Percentiles rank a stretch among this genome's conserved stretches.
phyloP scores from a whole-genome alignment of 2,797 vertebrate species.

The Harpagifer antarcticus region DNA sequence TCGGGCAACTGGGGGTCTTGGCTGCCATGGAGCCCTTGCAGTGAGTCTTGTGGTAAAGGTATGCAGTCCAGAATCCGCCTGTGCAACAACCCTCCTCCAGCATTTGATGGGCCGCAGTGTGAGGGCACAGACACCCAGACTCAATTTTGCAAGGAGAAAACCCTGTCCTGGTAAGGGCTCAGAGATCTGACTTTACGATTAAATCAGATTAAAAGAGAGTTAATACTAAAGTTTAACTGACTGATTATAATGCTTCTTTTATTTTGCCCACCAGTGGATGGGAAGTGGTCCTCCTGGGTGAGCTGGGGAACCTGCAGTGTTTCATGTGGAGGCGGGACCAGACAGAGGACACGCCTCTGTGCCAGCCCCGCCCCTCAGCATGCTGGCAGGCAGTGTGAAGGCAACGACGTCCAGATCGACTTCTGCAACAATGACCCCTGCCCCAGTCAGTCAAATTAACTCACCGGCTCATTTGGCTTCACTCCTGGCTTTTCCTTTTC shows the following conservation, averaged over 20 bases:
- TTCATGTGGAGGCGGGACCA: constrained; percentile 94
- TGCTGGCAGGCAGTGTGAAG: constrained; percentile 92
- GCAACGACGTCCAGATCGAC: constrained; percentile 90
- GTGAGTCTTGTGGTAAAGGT: constrained; percentile 92
- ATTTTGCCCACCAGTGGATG: constrained; percentile 86
- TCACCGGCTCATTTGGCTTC: not conserved
- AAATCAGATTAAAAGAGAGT: not conserved
- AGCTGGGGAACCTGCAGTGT: constrained; percentile 93
- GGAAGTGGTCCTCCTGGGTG: constrained; percentile 94
- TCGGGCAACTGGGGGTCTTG: constrained; percentile 92
- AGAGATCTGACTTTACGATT: not conserved
- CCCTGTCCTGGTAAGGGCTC: constrained; percentile 90
- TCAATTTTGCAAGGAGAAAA: constrained; percentile 91
- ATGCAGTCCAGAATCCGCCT: constrained; percentile 89
- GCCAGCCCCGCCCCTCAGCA: constrained; percentile 90
- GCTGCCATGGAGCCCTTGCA: constrained; percentile 93
- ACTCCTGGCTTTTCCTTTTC: not conserved
- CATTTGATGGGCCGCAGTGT: constrained; percentile 87
- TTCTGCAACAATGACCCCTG: constrained; percentile 96
- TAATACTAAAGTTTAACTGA: not conserved
- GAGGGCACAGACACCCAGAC: constrained; percentile 89
- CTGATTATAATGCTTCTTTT: not conserved
- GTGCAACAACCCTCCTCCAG: constrained; percentile 91
- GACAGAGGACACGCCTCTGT: constrained; percentile 91
- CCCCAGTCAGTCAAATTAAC: constrained; percentile 87